Conservation (phyloP, 2,113 vertebrate genomes). For the Etia nguti region DNA sequence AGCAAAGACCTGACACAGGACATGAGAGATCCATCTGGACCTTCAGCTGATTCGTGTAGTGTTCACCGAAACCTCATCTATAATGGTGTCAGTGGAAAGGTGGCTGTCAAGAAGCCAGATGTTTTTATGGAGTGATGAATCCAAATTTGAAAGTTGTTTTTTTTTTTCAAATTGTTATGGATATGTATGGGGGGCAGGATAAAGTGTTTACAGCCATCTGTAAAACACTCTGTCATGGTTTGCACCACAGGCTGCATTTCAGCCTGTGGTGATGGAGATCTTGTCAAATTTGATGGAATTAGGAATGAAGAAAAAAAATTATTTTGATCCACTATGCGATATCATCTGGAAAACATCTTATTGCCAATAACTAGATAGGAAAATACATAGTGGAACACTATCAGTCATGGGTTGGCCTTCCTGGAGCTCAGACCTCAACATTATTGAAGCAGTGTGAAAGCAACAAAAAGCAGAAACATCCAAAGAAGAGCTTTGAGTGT, state of each 20-base stretch:
- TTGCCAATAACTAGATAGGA: neutral
- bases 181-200: neutral
- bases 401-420: neutral
- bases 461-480: neutral
- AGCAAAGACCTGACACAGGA: neutral
- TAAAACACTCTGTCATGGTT: neutral
- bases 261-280: neutral
- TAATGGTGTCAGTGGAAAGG: neutral
- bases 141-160: neutral
- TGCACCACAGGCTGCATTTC: neutral
- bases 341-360: neutral
- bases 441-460: neutral
- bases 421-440: neutral
- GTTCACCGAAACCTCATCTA: neutral
- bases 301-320: neutral
- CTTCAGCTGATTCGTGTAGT: neutral
- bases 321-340: neutral
- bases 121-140: neutral
- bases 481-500: neutral
- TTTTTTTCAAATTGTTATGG: neutral
- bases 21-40: neutral
- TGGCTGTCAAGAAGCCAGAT: neutral
- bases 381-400: neutral
- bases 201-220: neutral
- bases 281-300: neutral